Conservation (phyloP, 2,888 invertebrate species). For the Actias luna region DNA sequence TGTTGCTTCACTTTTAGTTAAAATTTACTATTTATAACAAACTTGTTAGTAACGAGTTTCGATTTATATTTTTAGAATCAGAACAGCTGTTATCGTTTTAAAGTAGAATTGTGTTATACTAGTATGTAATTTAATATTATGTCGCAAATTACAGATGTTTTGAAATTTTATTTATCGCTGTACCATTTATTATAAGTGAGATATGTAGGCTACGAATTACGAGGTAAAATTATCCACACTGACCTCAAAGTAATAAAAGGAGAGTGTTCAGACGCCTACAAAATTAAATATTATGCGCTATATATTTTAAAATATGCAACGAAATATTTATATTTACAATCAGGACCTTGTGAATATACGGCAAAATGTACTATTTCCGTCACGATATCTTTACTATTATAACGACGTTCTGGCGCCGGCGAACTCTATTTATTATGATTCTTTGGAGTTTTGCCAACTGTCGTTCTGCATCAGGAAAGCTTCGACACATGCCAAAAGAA, state of each 20-base stretch:
- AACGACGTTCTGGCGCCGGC: slow-evolving; percentile 65
- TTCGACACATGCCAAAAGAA: slow-evolving; percentile 68
- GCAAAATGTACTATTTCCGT: slow-evolving; percentile 55
- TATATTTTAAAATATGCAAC: slow-evolving; percentile 26
- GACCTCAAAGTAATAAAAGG: slow-evolving; percentile 1
- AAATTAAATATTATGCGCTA: slow-evolving; percentile 27
- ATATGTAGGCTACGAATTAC: slow-evolving; percentile 19
- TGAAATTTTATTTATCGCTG: slow-evolving; percentile 8
- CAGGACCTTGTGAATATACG: slow-evolving; percentile 35
- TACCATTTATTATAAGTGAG: slow-evolving; percentile 13
- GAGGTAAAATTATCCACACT: slow-evolving; percentile 10
- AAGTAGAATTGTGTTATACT: background rate
- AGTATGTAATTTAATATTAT: background rate
- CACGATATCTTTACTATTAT: slow-evolving; percentile 52
- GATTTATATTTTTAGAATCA: background rate
- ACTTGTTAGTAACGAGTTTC: background rate
- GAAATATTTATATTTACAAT: slow-evolving; percentile 33
- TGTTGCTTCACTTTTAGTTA: background rate
- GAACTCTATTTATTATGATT: slow-evolving; percentile 71
- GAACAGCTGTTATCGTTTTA: background rate
- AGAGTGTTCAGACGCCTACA: slow-evolving; percentile 30
- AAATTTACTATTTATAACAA: background rate
- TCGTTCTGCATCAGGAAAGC: slow-evolving; percentile 51
- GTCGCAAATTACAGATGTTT: background rate
- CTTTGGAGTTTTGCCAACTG: slow-evolving; percentile 66